Evolutionary conservation across 2,888 invertebrate genomes (phyloP).

Genomic region (Drosophila mercatorum): DNA sequence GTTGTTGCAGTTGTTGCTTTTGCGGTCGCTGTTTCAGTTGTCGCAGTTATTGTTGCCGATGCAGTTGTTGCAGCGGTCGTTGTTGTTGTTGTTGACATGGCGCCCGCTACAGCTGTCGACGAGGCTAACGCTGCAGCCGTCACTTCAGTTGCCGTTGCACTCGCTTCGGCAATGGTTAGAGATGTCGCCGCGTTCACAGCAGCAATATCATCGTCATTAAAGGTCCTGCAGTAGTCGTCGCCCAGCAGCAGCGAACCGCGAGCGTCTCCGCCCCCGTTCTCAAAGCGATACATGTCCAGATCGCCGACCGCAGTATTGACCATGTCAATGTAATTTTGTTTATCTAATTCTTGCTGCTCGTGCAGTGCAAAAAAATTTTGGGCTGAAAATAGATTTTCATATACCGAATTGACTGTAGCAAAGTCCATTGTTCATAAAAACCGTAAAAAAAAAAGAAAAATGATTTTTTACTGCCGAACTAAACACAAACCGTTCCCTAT

Average conservation of each 20-base stretch:
- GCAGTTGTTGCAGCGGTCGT: background rate
- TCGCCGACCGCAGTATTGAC: conserved; percentile 29
- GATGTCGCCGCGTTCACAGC: conserved; percentile 1
- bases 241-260: conserved; percentile 41
- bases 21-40: background rate
- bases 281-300: conserved; percentile 50
- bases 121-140: background rate
- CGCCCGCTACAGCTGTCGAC: conserved; percentile 9
- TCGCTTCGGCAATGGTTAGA: conserved; percentile 8
- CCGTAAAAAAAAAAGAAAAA: conserved; percentile 34
- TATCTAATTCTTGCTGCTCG: conserved; percentile 39
- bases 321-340: conserved; percentile 47
- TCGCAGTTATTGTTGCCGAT: background rate
- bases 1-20: background rate
- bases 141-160: background rate
- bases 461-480: conserved; percentile 48
- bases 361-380: conserved; percentile 57
- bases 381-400: conserved; percentile 53
- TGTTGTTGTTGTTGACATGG: background rate
- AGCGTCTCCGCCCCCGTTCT: conserved; percentile 68
- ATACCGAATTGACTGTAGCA: conserved; percentile 51
- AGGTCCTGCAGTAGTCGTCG: conserved; percentile 28
- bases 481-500: conserved; percentile 67
- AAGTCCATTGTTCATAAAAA: conserved; percentile 62
- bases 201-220: conserved; percentile 21